These are phyloP conservation scores for Coilia nasus DNA, from an alignment of 2,797 vertebrate genomes.

Conservation along the genomic window DNA sequence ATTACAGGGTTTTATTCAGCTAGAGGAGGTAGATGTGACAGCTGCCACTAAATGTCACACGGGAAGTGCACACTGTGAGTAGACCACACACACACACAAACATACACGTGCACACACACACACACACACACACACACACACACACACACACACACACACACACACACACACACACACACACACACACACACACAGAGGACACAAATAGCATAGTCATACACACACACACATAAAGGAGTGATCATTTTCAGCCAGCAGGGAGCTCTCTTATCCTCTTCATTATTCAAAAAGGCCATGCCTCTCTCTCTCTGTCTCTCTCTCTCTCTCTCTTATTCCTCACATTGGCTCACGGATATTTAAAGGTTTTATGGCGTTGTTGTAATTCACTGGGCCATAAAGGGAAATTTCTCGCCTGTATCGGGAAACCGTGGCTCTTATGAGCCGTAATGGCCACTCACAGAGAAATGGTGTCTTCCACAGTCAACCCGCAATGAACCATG, in stretches of 20 bases:
- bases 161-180: neutral
- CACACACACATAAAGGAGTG: neutral
- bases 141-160: neutral
- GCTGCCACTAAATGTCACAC: slow-evolving; percentile 10
- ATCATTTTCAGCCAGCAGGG: slow-evolving; percentile 12
- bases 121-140: neutral
- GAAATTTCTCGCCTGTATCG: neutral
- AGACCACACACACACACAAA: neutral
- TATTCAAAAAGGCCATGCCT: slow-evolving; percentile 5
- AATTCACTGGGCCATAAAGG: neutral
- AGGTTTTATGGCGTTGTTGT: slow-evolving; percentile 18
- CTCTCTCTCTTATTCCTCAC: neutral
- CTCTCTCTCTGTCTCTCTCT: neutral
- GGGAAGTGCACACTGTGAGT: neutral
- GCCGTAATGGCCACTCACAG: slow-evolving; percentile 11
- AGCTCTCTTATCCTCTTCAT: slow-evolving; percentile 16
- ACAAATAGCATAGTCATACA: neutral
- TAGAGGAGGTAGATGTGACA: neutral
- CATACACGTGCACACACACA: neutral
- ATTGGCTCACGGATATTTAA: neutral
- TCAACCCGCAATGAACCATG: neutral
- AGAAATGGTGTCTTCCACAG: neutral
- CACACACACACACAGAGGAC: neutral
- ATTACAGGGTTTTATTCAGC: neutral
- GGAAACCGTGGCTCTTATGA: neutral